Evolutionary conservation across 2,888 invertebrate species (phyloP), one percentile per base, ranked within the genome.

Genomic region (Papilio elwesi): DNA sequence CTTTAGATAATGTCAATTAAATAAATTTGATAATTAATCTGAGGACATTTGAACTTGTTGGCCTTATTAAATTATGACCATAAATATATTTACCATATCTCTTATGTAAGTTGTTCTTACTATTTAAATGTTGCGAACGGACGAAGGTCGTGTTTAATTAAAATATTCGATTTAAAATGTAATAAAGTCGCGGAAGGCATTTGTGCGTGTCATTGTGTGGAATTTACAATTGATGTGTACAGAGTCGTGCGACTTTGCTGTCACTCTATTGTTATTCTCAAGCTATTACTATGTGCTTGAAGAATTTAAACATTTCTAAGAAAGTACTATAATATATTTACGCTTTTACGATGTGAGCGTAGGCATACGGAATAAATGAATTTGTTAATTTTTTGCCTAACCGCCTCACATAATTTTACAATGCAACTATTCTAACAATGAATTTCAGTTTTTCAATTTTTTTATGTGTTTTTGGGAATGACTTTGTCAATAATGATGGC

Each of bases 151-250:
- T 48, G 0, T 48, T 11, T n/a, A 38, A 5, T 36, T 15, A 26
- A 15, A 16, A 63, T 26, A 26, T 26, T 26, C 26, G 26, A 15
- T 47, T 48, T 16, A 48, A 26, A 51, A 26, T 64, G 16, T 49
- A 57, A 10, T 11, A 26, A 2, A 64, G 13, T 49, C 8, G 26
- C 64, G 49, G 16, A 64, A 26, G 49, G 3, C 4, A 4, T 26
- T 26, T 49, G 26, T 9, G 26, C 16, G 13, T 36, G 49, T 49
- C 49, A 26, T 26, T 48, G 57, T 8, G 57, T 47, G 9, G 47
- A 57, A 59, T 49, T 51, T 43, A 52, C 16, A 38, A 66, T 71
- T 66, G 66, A 66, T 57, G 51, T 66, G 49, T 13, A 53, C 15
- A 64, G 13, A 49, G n/a, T 48, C 43, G 26, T 52, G 26, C 8